These are phyloP conservation scores for Chaetophractus vellerosus DNA, from an alignment of 2,797 vertebrate genomes.

Conservation along the genomic window DNA sequence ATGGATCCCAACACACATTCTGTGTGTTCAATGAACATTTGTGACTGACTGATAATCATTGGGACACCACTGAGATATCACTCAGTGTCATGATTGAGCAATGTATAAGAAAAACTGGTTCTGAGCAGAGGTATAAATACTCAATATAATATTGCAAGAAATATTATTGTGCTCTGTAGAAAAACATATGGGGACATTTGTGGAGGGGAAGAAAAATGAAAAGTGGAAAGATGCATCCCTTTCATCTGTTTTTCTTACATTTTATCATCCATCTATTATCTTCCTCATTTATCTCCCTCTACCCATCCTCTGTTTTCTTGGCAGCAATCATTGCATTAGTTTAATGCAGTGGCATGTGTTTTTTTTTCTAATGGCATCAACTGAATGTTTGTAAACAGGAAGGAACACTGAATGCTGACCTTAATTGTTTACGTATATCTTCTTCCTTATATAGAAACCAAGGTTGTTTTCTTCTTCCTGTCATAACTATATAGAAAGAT, in stretches of 20 bases:
- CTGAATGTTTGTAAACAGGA: constrained; percentile 37
- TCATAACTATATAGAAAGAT: not conserved
- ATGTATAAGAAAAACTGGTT: constrained; percentile 72
- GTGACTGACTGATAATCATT: constrained; percentile 71
- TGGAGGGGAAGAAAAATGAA: constrained; percentile 65
- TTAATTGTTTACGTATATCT: not conserved
- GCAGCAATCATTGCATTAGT: not conserved
- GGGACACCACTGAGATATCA: constrained; percentile 51
- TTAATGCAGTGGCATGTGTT: constrained; percentile 17
- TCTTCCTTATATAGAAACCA: not conserved
- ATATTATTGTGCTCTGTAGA: constrained; percentile 63
- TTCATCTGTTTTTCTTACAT: constrained; percentile 34
- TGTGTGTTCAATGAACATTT: constrained; percentile 44
- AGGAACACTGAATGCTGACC: not conserved
- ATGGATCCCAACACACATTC: not conserved
- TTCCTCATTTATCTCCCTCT: constrained; percentile 20
- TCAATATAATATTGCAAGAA: constrained; percentile 61
- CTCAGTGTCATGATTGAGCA: constrained; percentile 40
- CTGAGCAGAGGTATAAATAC: constrained; percentile 69
- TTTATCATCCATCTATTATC: constrained; percentile 53
- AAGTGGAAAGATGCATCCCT: constrained; percentile 7
- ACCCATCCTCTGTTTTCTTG: not conserved
- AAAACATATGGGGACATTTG: constrained; percentile 70
- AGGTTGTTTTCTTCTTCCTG: not conserved
- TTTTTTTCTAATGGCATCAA: constrained; percentile 10